These are phyloP conservation scores for Drosophila koepferae DNA, from an alignment of 2,888 invertebrate species.

Conservation along the genomic window DNA sequence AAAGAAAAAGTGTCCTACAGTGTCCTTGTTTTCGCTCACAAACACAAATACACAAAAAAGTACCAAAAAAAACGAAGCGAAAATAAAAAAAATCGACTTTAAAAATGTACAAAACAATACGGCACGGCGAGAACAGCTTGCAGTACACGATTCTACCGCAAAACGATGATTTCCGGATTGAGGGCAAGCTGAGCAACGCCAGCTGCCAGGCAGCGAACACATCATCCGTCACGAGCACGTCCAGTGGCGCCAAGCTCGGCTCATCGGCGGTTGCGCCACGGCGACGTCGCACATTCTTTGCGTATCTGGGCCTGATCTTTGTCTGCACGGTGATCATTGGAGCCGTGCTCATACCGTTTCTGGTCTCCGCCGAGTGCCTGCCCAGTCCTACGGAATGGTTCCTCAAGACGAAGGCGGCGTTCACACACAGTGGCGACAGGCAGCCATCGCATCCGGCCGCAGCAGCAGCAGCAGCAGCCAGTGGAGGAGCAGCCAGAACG, in stretches of 20 bases:
- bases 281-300: slow-evolving; percentile 83
- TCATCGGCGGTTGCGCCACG: slow-evolving; percentile 41
- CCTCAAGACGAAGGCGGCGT: slow-evolving; percentile 81
- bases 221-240: slow-evolving; percentile 74
- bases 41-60: slow-evolving; percentile 6
- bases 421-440: slow-evolving; percentile 63
- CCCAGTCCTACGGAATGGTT: slow-evolving; percentile 85
- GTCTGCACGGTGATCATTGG: slow-evolving; percentile 85
- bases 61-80: background rate
- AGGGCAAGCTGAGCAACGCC: slow-evolving; percentile 87
- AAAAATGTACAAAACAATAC: slow-evolving; percentile 90
- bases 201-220: slow-evolving; percentile 80
- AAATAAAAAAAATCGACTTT: background rate
- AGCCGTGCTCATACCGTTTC: slow-evolving; percentile 83
- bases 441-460: slow-evolving; percentile 17
- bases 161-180: slow-evolving; percentile 88
- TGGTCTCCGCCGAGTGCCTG: slow-evolving; percentile 84
- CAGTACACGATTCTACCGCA: slow-evolving; percentile 91
- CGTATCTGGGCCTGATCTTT: slow-evolving; percentile 84
- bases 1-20: slow-evolving; percentile 19
- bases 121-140: slow-evolving; percentile 90
- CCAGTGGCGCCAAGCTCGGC: slow-evolving; percentile 16
- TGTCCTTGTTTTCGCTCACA: slow-evolving; percentile 11
- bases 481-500: background rate
- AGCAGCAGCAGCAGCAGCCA: background rate